Evolutionary conservation across 2,113 vertebrate species (phyloP).

Genomic region (Elgaria multicarinata): DNA sequence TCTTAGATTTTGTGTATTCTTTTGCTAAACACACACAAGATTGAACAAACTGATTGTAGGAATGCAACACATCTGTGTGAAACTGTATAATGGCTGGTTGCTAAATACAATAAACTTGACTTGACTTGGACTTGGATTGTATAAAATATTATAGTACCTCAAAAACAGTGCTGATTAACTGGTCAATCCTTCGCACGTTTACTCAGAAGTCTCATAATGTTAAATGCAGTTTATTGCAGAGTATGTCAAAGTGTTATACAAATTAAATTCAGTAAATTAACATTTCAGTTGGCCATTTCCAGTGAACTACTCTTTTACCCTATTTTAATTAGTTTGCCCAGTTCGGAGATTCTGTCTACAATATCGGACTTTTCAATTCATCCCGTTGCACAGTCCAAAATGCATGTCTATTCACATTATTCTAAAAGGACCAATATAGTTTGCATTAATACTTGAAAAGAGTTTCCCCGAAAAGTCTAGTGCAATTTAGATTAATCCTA

Average conservation of each 20-base stretch:
- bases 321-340: conserved; percentile 34
- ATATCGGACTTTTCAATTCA: conserved; percentile 29
- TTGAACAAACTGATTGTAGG: conserved; percentile 1
- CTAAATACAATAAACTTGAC: no score
- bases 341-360: conserved; percentile 30
- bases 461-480: conserved; percentile 61
- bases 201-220: background rate
- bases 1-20: conserved; percentile 15
- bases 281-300: background rate
- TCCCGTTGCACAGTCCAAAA: conserved; percentile 37
- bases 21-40: background rate
- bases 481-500: conserved; percentile 67
- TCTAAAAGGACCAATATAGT: conserved; percentile 55
- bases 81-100: no score
- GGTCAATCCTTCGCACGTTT: background rate
- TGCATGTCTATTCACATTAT: conserved; percentile 10
- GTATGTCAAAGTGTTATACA: conserved; percentile 48
- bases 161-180: conserved; percentile 30
- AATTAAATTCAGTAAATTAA: background rate
- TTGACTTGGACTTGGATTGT: no score
- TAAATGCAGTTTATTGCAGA: background rate
- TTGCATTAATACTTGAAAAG: conserved; percentile 47
- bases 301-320: conserved; percentile 32
- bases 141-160: conserved; percentile 30
- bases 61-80: no score